phyloP scores from a whole-genome alignment of 2,113 vertebrate species.

The Salvelinus namaycush region DNA sequence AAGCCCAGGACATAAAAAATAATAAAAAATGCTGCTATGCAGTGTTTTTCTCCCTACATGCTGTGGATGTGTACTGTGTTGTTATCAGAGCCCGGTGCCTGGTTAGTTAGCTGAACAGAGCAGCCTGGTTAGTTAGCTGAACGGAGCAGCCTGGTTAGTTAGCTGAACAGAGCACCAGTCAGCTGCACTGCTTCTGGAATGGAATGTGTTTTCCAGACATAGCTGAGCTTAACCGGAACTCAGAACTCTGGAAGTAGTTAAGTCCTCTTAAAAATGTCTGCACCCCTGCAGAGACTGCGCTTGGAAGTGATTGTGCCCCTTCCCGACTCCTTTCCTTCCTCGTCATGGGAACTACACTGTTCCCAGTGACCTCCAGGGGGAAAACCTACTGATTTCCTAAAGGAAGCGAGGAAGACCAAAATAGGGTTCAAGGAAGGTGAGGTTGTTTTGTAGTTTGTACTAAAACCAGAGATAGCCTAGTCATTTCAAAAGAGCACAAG shows the following conservation, averaged over 20 bases:
- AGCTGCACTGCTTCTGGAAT: slow-evolving; percentile 12
- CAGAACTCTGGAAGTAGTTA: slow-evolving; percentile 12
- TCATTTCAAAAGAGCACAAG: background rate
- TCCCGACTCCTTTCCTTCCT: slow-evolving; percentile 23
- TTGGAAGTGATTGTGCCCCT: slow-evolving; percentile 8
- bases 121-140: background rate
- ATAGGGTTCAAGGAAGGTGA: background rate
- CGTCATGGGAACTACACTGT: slow-evolving; percentile 31
- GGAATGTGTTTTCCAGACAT: slow-evolving; percentile 17
- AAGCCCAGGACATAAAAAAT: slow-evolving; percentile 10
- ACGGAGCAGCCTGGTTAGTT: too few relatives aligned
- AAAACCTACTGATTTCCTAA: slow-evolving; percentile 1
- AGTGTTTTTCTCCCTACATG: background rate
- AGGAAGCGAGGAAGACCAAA: background rate
- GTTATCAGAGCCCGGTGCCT: slow-evolving; percentile 16
- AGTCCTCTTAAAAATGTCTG: slow-evolving; percentile 17
- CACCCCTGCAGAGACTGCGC: slow-evolving; percentile 23
- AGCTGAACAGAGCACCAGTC: background rate
- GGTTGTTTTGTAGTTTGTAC: background rate
- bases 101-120: background rate
- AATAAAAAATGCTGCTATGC: background rate
- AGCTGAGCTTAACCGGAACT: slow-evolving; percentile 10
- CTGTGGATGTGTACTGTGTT: background rate
- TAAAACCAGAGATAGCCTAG: background rate
- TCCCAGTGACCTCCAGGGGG: slow-evolving; percentile 17